A percentile compares a stretch with the other conserved stretches of the same genome.
phyloP scores from a whole-genome alignment of 1,140 invertebrate genomes.

The Sarcophaga peregrina region DNA sequence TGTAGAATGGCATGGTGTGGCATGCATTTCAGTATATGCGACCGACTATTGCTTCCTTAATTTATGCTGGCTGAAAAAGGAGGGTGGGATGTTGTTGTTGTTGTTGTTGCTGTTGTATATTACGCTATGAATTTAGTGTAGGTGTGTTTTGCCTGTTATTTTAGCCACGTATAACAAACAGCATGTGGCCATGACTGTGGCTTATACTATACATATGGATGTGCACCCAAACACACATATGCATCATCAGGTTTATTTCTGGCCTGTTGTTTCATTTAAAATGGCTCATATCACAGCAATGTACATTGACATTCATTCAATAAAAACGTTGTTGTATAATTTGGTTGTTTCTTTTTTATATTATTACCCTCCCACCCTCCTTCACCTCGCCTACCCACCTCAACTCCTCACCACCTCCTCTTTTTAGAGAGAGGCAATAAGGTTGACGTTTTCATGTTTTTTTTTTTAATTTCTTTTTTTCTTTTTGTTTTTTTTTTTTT shows the following conservation, averaged over 20 bases:
- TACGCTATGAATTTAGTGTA: background rate
- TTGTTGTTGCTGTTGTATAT: background rate
- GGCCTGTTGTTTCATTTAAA: background rate
- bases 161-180: constrained; percentile 3
- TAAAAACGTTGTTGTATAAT: constrained; percentile 30
- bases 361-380: background rate
- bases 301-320: constrained; percentile 36
- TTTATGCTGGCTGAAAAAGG: background rate
- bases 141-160: background rate
- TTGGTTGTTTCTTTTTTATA: background rate
- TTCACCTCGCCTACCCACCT: background rate
- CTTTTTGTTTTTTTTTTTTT: background rate
- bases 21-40: background rate
- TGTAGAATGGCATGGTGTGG: background rate
- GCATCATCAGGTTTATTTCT: background rate
- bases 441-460: background rate
- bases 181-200: background rate
- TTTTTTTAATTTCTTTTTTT: background rate
- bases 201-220: too few relatives aligned
- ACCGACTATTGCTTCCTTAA: too few relatives aligned
- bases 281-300: constrained; percentile 7
- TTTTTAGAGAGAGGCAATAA: background rate
- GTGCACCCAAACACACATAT: too few relatives aligned
- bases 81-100: background rate
- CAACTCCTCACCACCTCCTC: too few relatives aligned